Evolutionary conservation across 2,888 invertebrate species (phyloP), one percentile per base, ranked within the genome.

Genomic region (Lasioglossum vierecki): DNA sequence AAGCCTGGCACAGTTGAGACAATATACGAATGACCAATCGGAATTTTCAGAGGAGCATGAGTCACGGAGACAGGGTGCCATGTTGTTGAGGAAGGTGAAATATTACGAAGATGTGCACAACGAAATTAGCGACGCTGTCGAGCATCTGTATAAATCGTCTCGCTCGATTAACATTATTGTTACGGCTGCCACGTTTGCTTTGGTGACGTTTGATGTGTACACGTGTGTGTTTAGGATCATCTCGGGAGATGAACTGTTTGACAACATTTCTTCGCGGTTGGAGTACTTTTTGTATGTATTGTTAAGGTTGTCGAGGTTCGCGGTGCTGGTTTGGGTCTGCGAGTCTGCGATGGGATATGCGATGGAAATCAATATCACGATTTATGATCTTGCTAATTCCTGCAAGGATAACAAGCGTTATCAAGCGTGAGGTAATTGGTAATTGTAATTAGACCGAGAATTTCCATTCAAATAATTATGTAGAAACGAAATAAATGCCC

Each of bases 161-260:
- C 26, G 26, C 26, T 5, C 13, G 11, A 4, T 26, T n/a, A 26
- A 60, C 26, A 60, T 26, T 26, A 26, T 0, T 13, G 1, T 60
- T 26, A 60, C 60, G 60, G 5, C 13, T 5, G 1, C 60, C n/a
- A 13, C 60, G 11, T 60, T 60, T 0, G 26, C 26, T 60, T 13
- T 26, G 60, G 26, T 26, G 1, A 13, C 26, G 1, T 60, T 60
- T 1, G n/a, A 26, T 60, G 5, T 26, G 9, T 60, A 60, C 9
- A 0, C 0, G 4, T 13, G 0, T 13, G 4, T 13, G 60, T 0
- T 4, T 4, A 1, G 0, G 26, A 53, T 22, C 6, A 0, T 2
- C 22, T 2, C 22, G 0, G 2, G 8, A 18, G 18, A 0, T 22
- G 49, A 2, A 53, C 22, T 8, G 49, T 0, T 2, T 22, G 6